phyloP scores from a whole-genome alignment of 1,140 invertebrate species.

The Pseudobourletiella spinata region DNA sequence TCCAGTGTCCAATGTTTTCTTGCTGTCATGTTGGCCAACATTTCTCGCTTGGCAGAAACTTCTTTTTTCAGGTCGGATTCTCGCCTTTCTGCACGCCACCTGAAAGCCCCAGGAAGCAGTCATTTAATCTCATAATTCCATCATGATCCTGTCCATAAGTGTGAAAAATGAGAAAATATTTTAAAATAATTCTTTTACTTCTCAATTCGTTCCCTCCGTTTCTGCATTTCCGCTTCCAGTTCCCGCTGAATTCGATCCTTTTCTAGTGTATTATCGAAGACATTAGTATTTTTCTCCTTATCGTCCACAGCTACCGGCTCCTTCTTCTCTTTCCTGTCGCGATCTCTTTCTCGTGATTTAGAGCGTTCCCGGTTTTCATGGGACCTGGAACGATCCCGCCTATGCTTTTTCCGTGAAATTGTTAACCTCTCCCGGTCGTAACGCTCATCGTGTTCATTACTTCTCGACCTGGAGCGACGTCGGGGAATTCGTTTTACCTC shows the following conservation, averaged over 20 bases:
- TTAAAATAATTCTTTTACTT: constrained; percentile 45
- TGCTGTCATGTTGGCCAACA: constrained; percentile 37
- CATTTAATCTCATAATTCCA: constrained; percentile 49
- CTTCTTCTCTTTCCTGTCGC: neutral
- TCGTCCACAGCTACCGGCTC: neutral
- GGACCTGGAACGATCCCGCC: neutral
- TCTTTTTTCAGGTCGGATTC: constrained; percentile 33
- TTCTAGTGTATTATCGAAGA: constrained; percentile 25
- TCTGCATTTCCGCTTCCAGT: constrained; percentile 92
- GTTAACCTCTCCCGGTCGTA: constrained; percentile 2
- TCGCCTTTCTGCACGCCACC: constrained; percentile 33
- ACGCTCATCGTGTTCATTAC: constrained; percentile 7
- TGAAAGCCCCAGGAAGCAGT: constrained; percentile 28
- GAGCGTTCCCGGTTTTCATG: neutral
- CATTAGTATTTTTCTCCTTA: neutral
- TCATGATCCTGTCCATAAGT: too few relatives aligned
- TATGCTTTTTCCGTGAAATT: neutral
- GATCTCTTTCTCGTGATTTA: neutral
- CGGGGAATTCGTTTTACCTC: neutral
- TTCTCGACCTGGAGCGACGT: constrained; percentile 5
- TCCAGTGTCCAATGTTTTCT: constrained; percentile 87
- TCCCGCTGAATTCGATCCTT: constrained; percentile 62
- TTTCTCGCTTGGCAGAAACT: constrained; percentile 28
- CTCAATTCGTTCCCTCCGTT: constrained; percentile 84
- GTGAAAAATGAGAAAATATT: neutral